Conservation (phyloP, 2,797 vertebrate species). For the Bradypodion ventrale region DNA sequence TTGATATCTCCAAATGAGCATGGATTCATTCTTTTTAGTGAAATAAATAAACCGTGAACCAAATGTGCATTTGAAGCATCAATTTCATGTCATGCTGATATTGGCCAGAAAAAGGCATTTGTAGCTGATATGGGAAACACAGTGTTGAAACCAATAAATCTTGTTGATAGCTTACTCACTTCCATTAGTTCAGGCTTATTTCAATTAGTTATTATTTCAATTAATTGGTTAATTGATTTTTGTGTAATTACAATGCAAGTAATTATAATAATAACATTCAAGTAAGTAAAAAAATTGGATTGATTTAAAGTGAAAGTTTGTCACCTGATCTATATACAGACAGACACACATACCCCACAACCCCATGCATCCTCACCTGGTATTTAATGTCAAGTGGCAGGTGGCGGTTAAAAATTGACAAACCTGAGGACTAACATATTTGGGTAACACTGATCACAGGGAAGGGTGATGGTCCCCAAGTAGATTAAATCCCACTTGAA, state of each 20-base stretch:
- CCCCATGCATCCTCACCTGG: not conserved
- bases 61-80: not conserved
- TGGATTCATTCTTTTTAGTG: not conserved
- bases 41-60: not conserved
- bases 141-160: not conserved
- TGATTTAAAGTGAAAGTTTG: conserved; percentile 48
- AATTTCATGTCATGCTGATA: not conserved
- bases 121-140: not conserved
- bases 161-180: conserved; percentile 25
- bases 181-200: no score
- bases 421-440: no score
- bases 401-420: no score
- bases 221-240: conserved; percentile 55
- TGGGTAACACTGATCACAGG: no score
- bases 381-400: no score
- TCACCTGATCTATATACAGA: no score
- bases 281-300: conserved; percentile 29
- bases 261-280: conserved; percentile 18
- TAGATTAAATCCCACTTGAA: no score
- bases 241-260: conserved; percentile 52
- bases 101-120: not conserved
- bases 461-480: no score
- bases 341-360: no score
- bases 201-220: no score
- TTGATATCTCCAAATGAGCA: not conserved